phyloP scores from a whole-genome alignment of 30 jellyfish, hydroid and myxozoan genomes.

The Cassiopea xamachana region DNA sequence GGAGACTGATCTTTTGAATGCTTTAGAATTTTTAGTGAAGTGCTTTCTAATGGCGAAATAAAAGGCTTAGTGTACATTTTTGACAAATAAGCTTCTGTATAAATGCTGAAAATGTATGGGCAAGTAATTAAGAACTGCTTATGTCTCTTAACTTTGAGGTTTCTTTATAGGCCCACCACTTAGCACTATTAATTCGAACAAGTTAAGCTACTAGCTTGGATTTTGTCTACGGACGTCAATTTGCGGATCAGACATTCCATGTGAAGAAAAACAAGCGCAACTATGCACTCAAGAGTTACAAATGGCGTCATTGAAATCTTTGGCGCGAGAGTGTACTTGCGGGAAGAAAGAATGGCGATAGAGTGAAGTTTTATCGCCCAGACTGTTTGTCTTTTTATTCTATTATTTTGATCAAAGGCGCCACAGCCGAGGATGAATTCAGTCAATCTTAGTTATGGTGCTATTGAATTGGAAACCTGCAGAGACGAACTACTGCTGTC shows the following conservation, averaged over 20 bases:
- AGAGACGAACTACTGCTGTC: slow-evolving; percentile 49
- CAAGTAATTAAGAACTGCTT: neutral
- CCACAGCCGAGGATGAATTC: slow-evolving; percentile 50
- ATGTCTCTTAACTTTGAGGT: neutral
- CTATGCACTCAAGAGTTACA: slow-evolving; percentile 35
- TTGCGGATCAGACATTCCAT: slow-evolving; percentile 48
- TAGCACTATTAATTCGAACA: slow-evolving; percentile 19
- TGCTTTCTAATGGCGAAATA: neutral
- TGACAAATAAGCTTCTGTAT: neutral
- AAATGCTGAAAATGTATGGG: neutral
- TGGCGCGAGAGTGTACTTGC: slow-evolving; percentile 38
- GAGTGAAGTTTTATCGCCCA: slow-evolving; percentile 16
- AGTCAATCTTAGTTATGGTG: slow-evolving; percentile 18
- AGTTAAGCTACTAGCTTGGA: neutral
- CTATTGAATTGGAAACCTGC: slow-evolving; percentile 47
- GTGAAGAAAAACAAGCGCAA: slow-evolving; percentile 40
- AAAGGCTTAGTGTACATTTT: neutral
- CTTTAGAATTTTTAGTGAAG: neutral
- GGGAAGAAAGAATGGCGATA: slow-evolving; percentile 50
- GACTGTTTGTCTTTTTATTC: slow-evolving; percentile 33
- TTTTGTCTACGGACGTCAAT: slow-evolving; percentile 24
- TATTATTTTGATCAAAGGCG: slow-evolving; percentile 55
- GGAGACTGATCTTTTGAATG: neutral
- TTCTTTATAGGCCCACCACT: slow-evolving; percentile 5
- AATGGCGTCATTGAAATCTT: slow-evolving; percentile 51